These are phyloP conservation scores for Pristionchus mayeri DNA, from an alignment of 2,888 invertebrate species.

Conservation along the genomic window DNA sequence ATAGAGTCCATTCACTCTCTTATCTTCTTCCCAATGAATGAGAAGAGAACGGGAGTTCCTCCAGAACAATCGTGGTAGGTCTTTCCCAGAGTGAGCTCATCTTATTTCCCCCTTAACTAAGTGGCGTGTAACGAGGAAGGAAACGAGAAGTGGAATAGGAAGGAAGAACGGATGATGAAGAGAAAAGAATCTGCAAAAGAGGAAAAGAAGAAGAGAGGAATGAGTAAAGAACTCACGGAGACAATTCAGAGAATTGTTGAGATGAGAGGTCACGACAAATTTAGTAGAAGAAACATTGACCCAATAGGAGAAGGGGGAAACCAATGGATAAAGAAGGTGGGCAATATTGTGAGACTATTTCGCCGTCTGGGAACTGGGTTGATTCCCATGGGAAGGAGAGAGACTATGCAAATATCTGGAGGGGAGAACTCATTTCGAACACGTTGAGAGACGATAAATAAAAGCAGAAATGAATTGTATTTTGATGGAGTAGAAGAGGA, in stretches of 20 bases:
- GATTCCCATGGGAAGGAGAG: background rate
- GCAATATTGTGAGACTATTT: background rate
- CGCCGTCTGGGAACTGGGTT: background rate
- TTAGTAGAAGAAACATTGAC: too few species aligned
- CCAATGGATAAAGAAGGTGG: background rate
- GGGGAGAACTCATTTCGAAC: background rate
- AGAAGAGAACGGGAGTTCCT: background rate
- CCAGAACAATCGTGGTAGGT: background rate
- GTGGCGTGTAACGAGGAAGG: background rate
- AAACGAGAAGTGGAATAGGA: background rate
- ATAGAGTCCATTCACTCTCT: background rate
- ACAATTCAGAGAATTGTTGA: background rate
- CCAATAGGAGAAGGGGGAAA: background rate
- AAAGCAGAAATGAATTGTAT: background rate
- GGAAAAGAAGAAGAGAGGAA: background rate
- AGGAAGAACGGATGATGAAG: background rate
- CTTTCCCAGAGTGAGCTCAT: background rate
- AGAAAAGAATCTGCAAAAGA: background rate
- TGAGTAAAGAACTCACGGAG: too few species aligned
- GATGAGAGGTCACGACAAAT: background rate
- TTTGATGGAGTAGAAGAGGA: background rate
- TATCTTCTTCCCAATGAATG: background rate
- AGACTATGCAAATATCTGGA: background rate
- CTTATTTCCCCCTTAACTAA: background rate
- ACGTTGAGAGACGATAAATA: background rate